Evolutionary conservation across 2,797 vertebrate species (phyloP), one percentile per base, ranked within the genome.

Genomic region (Acanthurus tractus): DNA sequence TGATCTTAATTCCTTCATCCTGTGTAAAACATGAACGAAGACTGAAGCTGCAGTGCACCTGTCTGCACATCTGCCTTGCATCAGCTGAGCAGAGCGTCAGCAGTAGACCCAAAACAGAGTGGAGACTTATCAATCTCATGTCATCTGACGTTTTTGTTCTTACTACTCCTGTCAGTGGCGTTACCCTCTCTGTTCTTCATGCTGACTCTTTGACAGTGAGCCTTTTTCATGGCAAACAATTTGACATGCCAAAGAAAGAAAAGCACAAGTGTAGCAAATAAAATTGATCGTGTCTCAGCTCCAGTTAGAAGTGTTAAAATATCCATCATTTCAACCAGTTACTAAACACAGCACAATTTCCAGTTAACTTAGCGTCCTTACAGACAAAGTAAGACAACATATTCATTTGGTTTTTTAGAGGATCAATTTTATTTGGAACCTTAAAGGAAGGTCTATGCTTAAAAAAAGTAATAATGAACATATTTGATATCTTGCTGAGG

Each of bases 1-100:
- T 44, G 56, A 78, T 85, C 8, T 63, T 56, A 23, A 56, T 45
- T 45, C n/a, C 20, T 14, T 17, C 48, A 17, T 55, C 0, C 15
- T 44, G 6, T 50, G 15, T 14, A 57, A 42, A 72, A 63, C 34
- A 44, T 9, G 25, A 29, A 17, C 48, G 15, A 57, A 15, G 10
- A 61, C 22, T 29, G 18, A 40, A 29, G 29, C 45, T 18, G 52
- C 22, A 23, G 13, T 49, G 44, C 25, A 46, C 55, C 72, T 61
- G 63, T 15, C 11, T 8, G n/a, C 17, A 40, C 22, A 44, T 45
- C 61, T 50, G 45, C 29, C 46, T 3, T 22, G 1, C 55, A 25
- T 23, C 17, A 42, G 63, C 48, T 53, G 44, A 65, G 50, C 50
- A 57, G 20, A 4, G 46, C 18, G 44, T n/a, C 15, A 4, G 25